These are phyloP conservation scores for Salvelinus alpinus DNA, from an alignment of 2,113 vertebrate genomes.

Conservation along the genomic window DNA sequence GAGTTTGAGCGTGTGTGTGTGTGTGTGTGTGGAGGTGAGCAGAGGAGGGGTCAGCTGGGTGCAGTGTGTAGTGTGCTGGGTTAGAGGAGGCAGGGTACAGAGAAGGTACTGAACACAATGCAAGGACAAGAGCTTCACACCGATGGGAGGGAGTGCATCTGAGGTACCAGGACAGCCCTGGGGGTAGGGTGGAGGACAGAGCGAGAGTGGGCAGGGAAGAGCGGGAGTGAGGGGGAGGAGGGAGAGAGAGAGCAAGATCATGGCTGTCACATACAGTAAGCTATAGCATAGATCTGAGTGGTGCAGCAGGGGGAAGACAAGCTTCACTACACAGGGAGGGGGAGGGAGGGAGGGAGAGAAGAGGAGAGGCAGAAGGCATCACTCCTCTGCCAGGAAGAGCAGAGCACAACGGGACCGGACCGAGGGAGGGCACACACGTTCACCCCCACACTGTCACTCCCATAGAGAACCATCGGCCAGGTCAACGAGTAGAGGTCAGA, in stretches of 20 bases:
- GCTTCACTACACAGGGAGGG: slow-evolving; percentile 60
- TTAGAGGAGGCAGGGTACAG: slow-evolving; percentile 53
- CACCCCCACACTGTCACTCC: slow-evolving; percentile 33
- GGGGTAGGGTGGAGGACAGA: slow-evolving; percentile 54
- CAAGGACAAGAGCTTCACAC: slow-evolving; percentile 54
- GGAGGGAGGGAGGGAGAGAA: slow-evolving; percentile 28
- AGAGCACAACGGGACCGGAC: slow-evolving; percentile 50
- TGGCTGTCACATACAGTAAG: slow-evolving; percentile 67
- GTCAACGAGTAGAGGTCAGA: slow-evolving; percentile 61
- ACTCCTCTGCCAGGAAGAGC: slow-evolving; percentile 51
- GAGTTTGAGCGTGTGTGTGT: slow-evolving; percentile 5
- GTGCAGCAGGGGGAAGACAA: slow-evolving; percentile 67
- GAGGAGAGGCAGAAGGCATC: slow-evolving; percentile 43
- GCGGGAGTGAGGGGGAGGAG: slow-evolving; percentile 26
- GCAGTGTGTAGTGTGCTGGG: slow-evolving; percentile 42
- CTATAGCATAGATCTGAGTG: slow-evolving; percentile 68
- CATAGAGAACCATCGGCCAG: slow-evolving; percentile 21
- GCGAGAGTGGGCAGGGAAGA: slow-evolving; percentile 28
- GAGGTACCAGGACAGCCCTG: slow-evolving; percentile 56
- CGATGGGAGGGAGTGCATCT: slow-evolving; percentile 60
- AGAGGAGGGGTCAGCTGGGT: slow-evolving; percentile 51
- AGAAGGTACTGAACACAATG: slow-evolving; percentile 59
- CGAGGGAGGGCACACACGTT: slow-evolving; percentile 39
- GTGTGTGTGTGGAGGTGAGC: slow-evolving; percentile 14
- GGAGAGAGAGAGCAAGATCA: slow-evolving; percentile 50